These are phyloP conservation scores for Axis porcinus DNA, from an alignment of 2,113 vertebrate genomes.

Conservation along the genomic window DNA sequence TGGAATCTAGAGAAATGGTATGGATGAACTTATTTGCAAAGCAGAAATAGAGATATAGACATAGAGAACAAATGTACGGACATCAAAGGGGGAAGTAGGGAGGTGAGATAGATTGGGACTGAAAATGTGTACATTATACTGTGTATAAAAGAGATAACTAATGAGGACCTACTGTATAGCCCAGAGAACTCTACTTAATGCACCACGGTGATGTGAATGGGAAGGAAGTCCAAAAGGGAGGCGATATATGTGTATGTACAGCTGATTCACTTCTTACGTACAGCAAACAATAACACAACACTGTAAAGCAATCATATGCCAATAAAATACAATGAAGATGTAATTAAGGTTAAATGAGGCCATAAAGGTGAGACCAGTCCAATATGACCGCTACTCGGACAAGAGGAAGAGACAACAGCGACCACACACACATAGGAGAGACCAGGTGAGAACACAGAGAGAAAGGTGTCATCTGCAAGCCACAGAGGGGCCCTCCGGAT, in stretches of 20 bases:
- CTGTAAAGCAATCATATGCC: not conserved
- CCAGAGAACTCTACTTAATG: not conserved
- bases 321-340: not conserved
- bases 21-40: not conserved
- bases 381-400: not conserved
- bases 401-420: not conserved
- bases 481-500: too few species aligned
- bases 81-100: not conserved
- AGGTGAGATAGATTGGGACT: not conserved
- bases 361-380: not conserved
- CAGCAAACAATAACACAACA: not conserved
- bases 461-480: not conserved
- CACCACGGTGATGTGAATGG: not conserved
- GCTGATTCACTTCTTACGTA: not conserved
- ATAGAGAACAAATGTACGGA: not conserved
- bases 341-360: not conserved
- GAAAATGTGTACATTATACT: not conserved
- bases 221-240: not conserved
- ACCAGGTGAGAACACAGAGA: not conserved
- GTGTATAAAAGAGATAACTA: not conserved
- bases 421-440: not conserved
- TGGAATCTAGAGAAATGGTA: not conserved
- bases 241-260: not conserved
- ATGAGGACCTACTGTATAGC: not conserved
- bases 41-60: not conserved